Evolutionary conservation across 2,888 invertebrate species (phyloP), one percentile per base, ranked within the genome.

Genomic region (Scelioninae gen. 1): DNA sequence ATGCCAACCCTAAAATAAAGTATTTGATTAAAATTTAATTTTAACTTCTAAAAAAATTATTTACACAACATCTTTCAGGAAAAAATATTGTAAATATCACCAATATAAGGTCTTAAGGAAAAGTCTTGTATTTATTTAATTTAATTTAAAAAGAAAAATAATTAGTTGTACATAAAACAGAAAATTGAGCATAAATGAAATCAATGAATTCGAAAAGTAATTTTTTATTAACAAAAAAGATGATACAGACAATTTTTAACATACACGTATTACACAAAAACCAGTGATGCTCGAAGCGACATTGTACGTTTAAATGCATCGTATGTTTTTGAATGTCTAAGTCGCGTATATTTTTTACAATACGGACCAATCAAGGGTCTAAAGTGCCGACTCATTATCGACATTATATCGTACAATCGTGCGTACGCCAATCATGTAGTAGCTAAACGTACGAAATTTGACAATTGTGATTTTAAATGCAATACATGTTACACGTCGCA

Each of bases 241-340:
- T 56, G 31, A 65, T 32, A 62, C n/a, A 72, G 13, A 40, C 55
- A 55, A 58, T 56, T 55, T 47, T 65, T 47, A 65, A 56, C 49
- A 49, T 62, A 62, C 47, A 75, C 65, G 65, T 40, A 40, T 65
- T 58, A 65, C 49, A 75, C 47, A 38, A 65, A 63, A 53, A 29
- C 47, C 58, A 10, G 29, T 62, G 62, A 40, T 43, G 51, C 16
- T 40, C 11, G 32, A 62, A 43, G 34, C n/a, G 23, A n/a, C 56
- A 40, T 45, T 45, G 56, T 55, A 68, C 56, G 32, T 56, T 72
- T 45, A 32, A 63, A 55, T 63, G 63, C 56, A 63, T 55, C 34
- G n/a, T 32, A 74, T 63, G 40, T 72, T 63, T 34, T 31, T 68
- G 32, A 63, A 53, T 38, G 32, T 55, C 23, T 32, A 72, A 53